phyloP scores from a whole-genome alignment of 1,140 invertebrate species.

The Macrotrachela quadricornifera region DNA sequence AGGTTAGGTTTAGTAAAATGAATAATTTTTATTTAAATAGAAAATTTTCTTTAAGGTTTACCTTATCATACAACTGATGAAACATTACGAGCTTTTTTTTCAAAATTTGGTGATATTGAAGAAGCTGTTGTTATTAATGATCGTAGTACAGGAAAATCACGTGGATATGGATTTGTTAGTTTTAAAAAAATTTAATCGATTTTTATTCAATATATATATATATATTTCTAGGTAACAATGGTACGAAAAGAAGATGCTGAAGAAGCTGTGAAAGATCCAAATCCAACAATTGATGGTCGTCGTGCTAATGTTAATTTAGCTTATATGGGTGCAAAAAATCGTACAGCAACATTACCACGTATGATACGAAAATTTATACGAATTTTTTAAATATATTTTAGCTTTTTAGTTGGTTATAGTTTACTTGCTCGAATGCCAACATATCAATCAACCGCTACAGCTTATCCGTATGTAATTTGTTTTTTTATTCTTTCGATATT shows the following conservation, averaged over 20 bases:
- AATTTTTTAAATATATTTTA: no score
- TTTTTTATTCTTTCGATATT: no score
- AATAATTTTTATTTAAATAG: constrained; percentile 83
- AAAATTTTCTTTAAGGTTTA: constrained; percentile 24
- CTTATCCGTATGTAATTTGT: no score
- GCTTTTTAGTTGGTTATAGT: no score
- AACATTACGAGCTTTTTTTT: constrained; percentile 76
- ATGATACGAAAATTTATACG: no score
- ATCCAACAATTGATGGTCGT: constrained; percentile 90
- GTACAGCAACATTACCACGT: constrained; percentile 33
- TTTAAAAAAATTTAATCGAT: neutral
- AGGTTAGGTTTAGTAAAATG: constrained; percentile 35
- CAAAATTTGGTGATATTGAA: constrained; percentile 85
- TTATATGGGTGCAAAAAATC: constrained; percentile 80
- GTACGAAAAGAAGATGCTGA: constrained; percentile 71
- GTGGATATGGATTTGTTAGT: constrained; percentile 96
- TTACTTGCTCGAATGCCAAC: no score
- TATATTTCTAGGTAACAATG: constrained; percentile 66
- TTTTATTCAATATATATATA: neutral
- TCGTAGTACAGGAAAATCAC: constrained; percentile 78
- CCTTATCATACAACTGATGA: constrained; percentile 95
- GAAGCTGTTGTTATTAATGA: constrained; percentile 95
- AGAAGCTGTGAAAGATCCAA: constrained; percentile 83
- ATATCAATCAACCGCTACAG: no score
- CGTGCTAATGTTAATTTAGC: constrained; percentile 96